Conservation (phyloP, 2,797 vertebrate genomes). For the Poeciliopsis turneri region DNA sequence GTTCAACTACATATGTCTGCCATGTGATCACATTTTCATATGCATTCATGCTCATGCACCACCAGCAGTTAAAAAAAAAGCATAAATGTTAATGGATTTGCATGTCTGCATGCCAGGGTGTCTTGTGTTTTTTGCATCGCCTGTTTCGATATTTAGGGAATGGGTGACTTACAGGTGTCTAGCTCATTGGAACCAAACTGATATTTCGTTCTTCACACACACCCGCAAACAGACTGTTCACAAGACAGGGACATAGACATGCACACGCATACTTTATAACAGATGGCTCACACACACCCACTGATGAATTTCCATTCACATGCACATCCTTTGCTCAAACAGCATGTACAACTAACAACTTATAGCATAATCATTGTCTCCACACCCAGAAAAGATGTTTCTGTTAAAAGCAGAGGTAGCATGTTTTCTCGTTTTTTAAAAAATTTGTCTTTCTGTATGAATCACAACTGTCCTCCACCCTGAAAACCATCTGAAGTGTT, state of each 20-base stretch:
- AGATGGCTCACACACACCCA: conserved; percentile 70
- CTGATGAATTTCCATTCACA: conserved; percentile 57
- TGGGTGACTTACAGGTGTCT: conserved; percentile 53
- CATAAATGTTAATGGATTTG: conserved; percentile 14
- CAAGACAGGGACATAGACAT: conserved; percentile 27
- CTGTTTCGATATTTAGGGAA: conserved; percentile 34
- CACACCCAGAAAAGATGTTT: conserved; percentile 26
- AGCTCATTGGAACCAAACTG: conserved; percentile 47
- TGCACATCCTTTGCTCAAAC: conserved; percentile 36
- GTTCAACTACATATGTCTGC: conserved; percentile 26
- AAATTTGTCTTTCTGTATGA: conserved; percentile 51
- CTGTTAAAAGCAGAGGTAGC: conserved; percentile 12
- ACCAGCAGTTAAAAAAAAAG: conserved; percentile 12
- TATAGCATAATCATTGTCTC: conserved; percentile 7
- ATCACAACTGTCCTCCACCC: conserved; percentile 59
- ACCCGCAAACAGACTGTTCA: conserved; percentile 54
- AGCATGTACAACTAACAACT: conserved; percentile 24
- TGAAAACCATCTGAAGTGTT: conserved; percentile 19
- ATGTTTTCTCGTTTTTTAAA: conserved; percentile 13
- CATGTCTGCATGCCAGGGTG: conserved; percentile 16
- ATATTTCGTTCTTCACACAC: conserved; percentile 63
- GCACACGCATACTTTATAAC: conserved; percentile 48
- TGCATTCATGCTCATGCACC: conserved; percentile 18
- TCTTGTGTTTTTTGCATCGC: conserved; percentile 7
- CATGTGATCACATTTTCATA: conserved; percentile 41